Evolutionary conservation across 1,140 invertebrate species (phyloP), one percentile per base, ranked within the genome.

Genomic region (Drusus annulatus): DNA sequence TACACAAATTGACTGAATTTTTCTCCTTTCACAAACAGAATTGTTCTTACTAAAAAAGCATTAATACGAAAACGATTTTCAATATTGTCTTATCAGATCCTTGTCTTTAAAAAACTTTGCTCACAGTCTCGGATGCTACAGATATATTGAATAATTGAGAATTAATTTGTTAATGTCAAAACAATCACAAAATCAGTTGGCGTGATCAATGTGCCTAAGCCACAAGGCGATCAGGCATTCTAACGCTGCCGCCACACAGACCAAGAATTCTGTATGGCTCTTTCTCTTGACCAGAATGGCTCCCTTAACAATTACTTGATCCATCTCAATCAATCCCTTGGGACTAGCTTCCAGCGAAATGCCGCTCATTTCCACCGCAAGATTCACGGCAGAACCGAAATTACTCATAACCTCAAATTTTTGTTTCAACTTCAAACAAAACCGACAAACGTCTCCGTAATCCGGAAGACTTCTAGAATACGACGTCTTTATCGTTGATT

Each of bases 371-470:
- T 83, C 81, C 76, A 76, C 63, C 15, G 81, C 81, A 50, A 83
- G 71, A 71, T 76, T 69, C 16, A 80, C 58, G 17, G 31, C 58
- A 10, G 58, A 50, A 19, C n/a, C 68, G 16, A 28, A 28, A 16
- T 71, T 58, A 45, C 36, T 65, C 23, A 51, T 69, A 50, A 23
- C 21, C 21, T 45, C 5, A 25, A 28, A n/a, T 19, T 62, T 31
- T n/a, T 79, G 81, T 52, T 83, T 83, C 21, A 79, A 56, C 36
- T 80, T 83, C 21, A 83, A 76, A 63, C 82, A 83, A 77, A 81
- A 81, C 21, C 82, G 71, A 50, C 82, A 83, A 19, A 79, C 45
- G 13, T 75, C 78, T 7, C 82, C 82, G 54, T 83, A 83, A 77
- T 83, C 79, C 8, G 82, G 82, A 19, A 83, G 13, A 28, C 16